Conservation (phyloP, 2,888 invertebrate genomes). For the Bombylius discolor region DNA sequence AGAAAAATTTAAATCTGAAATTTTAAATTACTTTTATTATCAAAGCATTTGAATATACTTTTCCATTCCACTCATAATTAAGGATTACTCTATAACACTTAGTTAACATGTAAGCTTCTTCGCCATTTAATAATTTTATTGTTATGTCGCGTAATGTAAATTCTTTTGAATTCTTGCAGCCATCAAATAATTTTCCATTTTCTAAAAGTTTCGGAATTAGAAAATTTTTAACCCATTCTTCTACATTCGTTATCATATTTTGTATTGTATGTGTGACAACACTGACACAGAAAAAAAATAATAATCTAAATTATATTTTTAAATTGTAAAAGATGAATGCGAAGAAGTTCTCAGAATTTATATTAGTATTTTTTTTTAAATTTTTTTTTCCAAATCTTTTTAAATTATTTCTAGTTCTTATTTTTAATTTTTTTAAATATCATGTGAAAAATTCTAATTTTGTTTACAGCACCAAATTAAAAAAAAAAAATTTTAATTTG, state of each 20-base stretch:
- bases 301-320: too few relatives aligned
- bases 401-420: too few relatives aligned
- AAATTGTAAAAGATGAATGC: too few relatives aligned
- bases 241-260: slow-evolving; percentile 1
- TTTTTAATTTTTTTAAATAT: too few relatives aligned
- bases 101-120: slow-evolving; percentile 29
- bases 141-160: slow-evolving; percentile 18
- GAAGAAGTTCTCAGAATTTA: too few relatives aligned
- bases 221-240: slow-evolving; percentile 11
- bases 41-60: slow-evolving; percentile 13
- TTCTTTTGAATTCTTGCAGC: not conserved
- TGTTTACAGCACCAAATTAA: too few relatives aligned
- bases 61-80: slow-evolving; percentile 17
- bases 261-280: too few relatives aligned
- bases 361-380: too few relatives aligned
- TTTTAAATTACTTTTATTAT: slow-evolving; percentile 25
- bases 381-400: too few relatives aligned
- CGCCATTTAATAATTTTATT: slow-evolving; percentile 20
- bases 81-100: slow-evolving; percentile 25
- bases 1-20: not conserved
- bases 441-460: too few relatives aligned
- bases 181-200: slow-evolving; percentile 8
- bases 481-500: too few relatives aligned
- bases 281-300: too few relatives aligned
- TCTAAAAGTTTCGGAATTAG: slow-evolving; percentile 10